Evolutionary conservation across 2,888 invertebrate species (phyloP), one percentile per base, ranked within the genome.

Genomic region (Sympetrum striolatum): DNA sequence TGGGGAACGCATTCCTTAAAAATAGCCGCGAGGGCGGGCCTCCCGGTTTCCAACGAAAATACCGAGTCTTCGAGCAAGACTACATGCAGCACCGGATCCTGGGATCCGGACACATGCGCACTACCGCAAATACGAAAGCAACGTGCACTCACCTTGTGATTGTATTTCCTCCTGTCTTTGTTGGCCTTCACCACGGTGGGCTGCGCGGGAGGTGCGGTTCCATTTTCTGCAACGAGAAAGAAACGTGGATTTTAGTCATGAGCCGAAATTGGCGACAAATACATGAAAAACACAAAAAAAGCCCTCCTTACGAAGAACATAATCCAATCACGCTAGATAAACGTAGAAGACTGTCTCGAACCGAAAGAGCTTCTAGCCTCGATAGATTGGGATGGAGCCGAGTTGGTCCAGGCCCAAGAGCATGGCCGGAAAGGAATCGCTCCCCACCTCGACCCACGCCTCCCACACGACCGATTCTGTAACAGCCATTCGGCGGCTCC

Each of bases 151-250:
- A 95, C 95, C 94, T 94, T 95, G 92, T 94, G 94, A 92, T 94
- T 95, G 91, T 94, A 94, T 93, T 94, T 95, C 93, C 94, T 94
- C 92, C 94, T 94, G 92, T 95, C 95, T 92, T 94, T 94, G 14
- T 94, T 93, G 12, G 94, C 94, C 91, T 93, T 94, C 80, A 95
- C 94, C 82, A 95, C 93, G 44, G 94, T 93, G 22, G 95, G 94
- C 90, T 94, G 94, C 79, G 91, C 86, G n/a, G 86, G 86, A 35
- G 64, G 14, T 15, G 64, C 37, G 22, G 86, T 86, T n/a, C 86
- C 86, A 86, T 86, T 86, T 37, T 86, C 86, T 86, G 86, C 18
- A 86, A 86, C 31, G 58, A 82, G 6, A 64, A 2, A 60, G 37
- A 86, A 64, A 53, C 58, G 60, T 12, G 22, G 8, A 31, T 60